Evolutionary conservation across 2,888 invertebrate species (phyloP).

Genomic region (Philereme transversata): DNA sequence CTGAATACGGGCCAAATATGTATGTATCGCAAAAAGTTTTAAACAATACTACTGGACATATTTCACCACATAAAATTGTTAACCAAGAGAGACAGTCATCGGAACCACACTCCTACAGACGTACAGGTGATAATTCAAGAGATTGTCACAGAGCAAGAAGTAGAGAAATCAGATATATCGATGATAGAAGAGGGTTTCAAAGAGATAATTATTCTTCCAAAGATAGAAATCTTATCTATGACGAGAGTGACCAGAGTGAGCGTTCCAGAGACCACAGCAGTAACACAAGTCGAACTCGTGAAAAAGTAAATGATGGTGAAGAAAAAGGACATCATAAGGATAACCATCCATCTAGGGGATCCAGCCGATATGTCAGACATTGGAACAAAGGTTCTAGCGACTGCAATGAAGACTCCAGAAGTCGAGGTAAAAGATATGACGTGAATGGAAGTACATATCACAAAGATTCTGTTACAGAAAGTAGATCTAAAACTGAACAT

Average conservation of each 20-base stretch:
- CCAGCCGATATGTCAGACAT: constrained; percentile 4
- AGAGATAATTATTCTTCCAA: constrained; percentile 10
- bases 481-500: constrained; percentile 1
- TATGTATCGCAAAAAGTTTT: constrained; percentile 22
- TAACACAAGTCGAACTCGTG: neutral
- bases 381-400: neutral
- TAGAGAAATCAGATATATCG: constrained; percentile 10
- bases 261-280: constrained; percentile 2
- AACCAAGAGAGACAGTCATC: constrained; percentile 30
- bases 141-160: constrained; percentile 12
- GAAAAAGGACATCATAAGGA: constrained; percentile 4
- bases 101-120: constrained; percentile 6
- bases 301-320: constrained; percentile 3
- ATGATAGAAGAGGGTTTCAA: constrained; percentile 6
- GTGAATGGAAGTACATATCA: constrained; percentile 8
- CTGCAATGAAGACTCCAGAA: neutral
- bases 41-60: constrained; percentile 7
- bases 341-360: constrained; percentile 11
- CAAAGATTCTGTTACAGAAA: constrained; percentile 10
- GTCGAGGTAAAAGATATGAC: neutral
- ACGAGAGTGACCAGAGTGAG: neutral
- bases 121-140: neutral
- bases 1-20: constrained; percentile 32
- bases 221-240: constrained; percentile 5
- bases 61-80: neutral